Evolutionary conservation across 1,140 invertebrate genomes (phyloP).

Genomic region (Bradynema listronoti): DNA sequence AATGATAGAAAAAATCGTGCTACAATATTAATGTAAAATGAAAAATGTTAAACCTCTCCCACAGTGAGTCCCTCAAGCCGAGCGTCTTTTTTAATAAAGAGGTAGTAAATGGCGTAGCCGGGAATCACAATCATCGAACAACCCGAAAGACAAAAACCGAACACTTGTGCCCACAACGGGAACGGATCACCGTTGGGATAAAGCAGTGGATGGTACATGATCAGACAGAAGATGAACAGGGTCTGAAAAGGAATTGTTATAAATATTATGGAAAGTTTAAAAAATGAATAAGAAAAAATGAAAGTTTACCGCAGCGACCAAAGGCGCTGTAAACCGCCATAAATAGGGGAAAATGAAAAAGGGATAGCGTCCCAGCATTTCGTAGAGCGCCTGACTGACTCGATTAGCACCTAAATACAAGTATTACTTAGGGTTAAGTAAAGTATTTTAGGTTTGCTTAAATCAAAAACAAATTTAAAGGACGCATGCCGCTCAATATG

Average conservation of each 20-base stretch:
- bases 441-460: too few relatives aligned
- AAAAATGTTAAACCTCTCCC: constrained; percentile 13
- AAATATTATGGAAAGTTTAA: background rate
- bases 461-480: background rate
- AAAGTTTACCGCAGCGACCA: constrained; percentile 70
- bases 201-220: constrained; percentile 84
- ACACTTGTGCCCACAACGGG: constrained; percentile 83
- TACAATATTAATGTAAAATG: background rate
- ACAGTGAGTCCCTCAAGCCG: constrained; percentile 15
- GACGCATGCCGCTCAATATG: too few relatives aligned
- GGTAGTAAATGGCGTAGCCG: constrained; percentile 64
- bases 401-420: constrained; percentile 69
- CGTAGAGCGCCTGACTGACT: constrained; percentile 90
- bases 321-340: constrained; percentile 76
- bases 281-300: constrained; percentile 9
- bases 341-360: constrained; percentile 82
- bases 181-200: constrained; percentile 66
- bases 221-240: constrained; percentile 65
- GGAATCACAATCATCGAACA: constrained; percentile 96
- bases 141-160: constrained; percentile 85
- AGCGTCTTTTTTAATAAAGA: constrained; percentile 21
- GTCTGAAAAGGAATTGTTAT: too few relatives aligned
- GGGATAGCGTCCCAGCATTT: constrained; percentile 96
- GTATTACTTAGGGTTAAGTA: background rate
- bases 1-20: background rate